Percentiles rank a stretch among this genome's conserved stretches.
Conservation (phyloP, 2,113 vertebrate species). For the Chrysemys picta region DNA sequence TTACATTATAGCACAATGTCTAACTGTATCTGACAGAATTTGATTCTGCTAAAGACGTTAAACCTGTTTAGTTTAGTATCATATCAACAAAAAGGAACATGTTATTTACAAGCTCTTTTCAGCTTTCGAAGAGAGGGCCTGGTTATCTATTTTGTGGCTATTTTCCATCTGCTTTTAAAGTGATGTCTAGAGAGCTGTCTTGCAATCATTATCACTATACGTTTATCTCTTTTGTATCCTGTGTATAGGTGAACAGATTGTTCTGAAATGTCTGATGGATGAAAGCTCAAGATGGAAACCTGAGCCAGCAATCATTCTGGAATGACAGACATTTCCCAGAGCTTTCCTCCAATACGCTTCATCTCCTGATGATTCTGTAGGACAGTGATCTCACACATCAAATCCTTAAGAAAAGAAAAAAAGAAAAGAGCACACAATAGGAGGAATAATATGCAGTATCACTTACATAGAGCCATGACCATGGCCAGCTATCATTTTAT, state of each 20-base stretch:
- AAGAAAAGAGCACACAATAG: not conserved
- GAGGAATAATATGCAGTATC: not conserved
- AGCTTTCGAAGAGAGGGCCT: not conserved
- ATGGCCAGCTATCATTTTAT: not conserved
- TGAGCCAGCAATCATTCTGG: not conserved
- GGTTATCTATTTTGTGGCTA: not conserved
- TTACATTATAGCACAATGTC: not conserved
- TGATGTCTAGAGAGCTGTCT: not conserved
- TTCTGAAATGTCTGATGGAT: not conserved
- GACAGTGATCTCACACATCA: not conserved
- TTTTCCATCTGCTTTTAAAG: not conserved
- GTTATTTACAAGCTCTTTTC: not conserved
- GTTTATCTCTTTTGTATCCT: not conserved
- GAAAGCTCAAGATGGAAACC: constrained; percentile 5
- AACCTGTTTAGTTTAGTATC: not conserved
- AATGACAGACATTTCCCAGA: not conserved
- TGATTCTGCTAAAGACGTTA: not conserved
- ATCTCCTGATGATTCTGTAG: not conserved
- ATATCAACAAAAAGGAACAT: not conserved
- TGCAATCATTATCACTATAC: not conserved
- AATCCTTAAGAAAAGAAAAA: not conserved
- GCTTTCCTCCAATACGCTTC: not conserved
- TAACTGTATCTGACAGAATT: not conserved
- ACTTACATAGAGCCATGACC: not conserved
- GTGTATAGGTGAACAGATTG: not conserved